These are phyloP conservation scores for Uria aalge DNA, from an alignment of 2,113 vertebrate species.

Conservation along the genomic window DNA sequence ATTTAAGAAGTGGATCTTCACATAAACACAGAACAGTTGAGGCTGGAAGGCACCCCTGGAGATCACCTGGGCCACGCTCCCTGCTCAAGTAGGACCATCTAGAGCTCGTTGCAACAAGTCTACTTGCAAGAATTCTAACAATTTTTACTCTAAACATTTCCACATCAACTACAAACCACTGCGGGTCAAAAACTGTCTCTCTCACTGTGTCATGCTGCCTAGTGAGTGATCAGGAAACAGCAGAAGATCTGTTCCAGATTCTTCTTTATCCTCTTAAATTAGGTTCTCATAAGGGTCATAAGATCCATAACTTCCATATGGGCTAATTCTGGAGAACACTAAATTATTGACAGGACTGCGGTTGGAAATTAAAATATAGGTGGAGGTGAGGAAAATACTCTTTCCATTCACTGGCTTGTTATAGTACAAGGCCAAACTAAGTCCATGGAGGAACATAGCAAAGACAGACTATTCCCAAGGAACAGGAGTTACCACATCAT, in stretches of 20 bases:
- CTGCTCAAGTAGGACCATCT: background rate
- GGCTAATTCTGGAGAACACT: background rate
- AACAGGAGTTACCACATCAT: conserved; percentile 12
- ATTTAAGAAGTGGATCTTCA: background rate
- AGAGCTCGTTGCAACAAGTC: background rate
- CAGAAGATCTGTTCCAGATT: background rate
- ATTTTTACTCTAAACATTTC: background rate
- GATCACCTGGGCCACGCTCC: background rate
- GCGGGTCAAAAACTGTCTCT: background rate
- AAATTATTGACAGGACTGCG: background rate
- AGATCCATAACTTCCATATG: background rate
- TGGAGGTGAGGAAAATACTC: background rate
- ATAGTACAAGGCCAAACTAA: background rate
- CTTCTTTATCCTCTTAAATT: background rate
- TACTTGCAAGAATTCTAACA: background rate
- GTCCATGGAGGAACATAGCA: background rate
- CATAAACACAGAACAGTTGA: background rate
- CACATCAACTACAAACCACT: background rate
- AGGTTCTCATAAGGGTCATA: background rate
- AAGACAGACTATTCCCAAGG: conserved; percentile 31
- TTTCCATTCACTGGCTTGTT: background rate
- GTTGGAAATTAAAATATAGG: background rate
- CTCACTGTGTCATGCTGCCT: background rate
- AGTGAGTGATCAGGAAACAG: background rate
- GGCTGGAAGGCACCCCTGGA: background rate